phyloP scores from a whole-genome alignment of 2,888 invertebrate species.

The Trachelus stipa region DNA sequence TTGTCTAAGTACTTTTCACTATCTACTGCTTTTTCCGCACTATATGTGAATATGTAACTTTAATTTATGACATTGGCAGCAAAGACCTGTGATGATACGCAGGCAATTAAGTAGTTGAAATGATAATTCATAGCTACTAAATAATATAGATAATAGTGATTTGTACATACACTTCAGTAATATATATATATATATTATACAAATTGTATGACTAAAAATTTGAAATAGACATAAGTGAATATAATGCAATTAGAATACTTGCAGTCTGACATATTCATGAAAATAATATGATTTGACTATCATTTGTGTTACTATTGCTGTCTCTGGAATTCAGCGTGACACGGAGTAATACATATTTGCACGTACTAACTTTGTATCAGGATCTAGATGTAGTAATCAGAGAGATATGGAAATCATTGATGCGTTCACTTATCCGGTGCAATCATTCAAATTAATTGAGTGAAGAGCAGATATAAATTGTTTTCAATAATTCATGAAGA shows the following conservation, averaged over 20 bases:
- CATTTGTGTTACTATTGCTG: slow-evolving; percentile 8
- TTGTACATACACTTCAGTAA: slow-evolving; percentile 26
- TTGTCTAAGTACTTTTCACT: neutral
- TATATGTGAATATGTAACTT: slow-evolving; percentile 9
- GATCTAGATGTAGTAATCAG: slow-evolving; percentile 12
- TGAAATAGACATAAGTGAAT: slow-evolving; percentile 17
- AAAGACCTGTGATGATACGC: slow-evolving; percentile 12
- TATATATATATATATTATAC: slow-evolving; percentile 24
- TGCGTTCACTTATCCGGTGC: slow-evolving; percentile 9
- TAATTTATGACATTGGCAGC: slow-evolving; percentile 16
- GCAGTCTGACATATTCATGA: slow-evolving; percentile 6
- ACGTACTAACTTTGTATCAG: slow-evolving; percentile 18
- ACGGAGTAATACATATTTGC: slow-evolving; percentile 1
- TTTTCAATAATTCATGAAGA: neutral
- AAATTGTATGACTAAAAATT: slow-evolving; percentile 15
- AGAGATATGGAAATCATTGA: neutral
- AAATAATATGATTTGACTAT: slow-evolving; percentile 5
- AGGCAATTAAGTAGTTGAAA: slow-evolving; percentile 18
- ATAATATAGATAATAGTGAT: slow-evolving; percentile 20
- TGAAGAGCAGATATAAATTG: neutral
- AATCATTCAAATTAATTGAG: slow-evolving; percentile 11
- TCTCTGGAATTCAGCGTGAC: neutral
- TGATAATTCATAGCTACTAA: slow-evolving; percentile 18
- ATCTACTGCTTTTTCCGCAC: neutral
- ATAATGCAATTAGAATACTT: slow-evolving; percentile 13